A percentile compares a stretch with the other conserved stretches of the same genome.
phyloP scores from a whole-genome alignment of 2,888 invertebrate species.

The Camponotus fellah region DNA sequence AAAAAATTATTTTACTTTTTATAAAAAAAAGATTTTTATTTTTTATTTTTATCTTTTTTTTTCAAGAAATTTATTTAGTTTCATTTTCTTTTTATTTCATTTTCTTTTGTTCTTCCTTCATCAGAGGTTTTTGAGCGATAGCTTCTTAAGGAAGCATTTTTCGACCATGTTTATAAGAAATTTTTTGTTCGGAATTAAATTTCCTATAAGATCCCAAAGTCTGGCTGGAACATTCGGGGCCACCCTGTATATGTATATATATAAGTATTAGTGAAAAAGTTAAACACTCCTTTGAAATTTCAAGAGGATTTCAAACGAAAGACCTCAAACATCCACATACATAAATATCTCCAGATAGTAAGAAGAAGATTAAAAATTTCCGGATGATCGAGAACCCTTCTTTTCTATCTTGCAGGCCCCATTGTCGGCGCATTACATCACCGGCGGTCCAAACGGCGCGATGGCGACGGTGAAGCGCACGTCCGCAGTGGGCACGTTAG shows the following conservation, averaged over 20 bases:
- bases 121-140: too few species aligned
- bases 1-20: not conserved
- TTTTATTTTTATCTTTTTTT: too few species aligned
- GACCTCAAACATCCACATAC: not conserved
- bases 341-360: not conserved
- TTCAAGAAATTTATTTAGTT: too few species aligned
- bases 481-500: conserved; percentile 87
- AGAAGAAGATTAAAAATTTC: not conserved
- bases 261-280: not conserved
- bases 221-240: too few species aligned
- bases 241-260: too few species aligned
- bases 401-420: conserved; percentile 79
- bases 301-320: not conserved
- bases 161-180: too few species aligned
- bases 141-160: too few species aligned
- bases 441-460: conserved; percentile 87
- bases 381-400: not conserved
- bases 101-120: too few species aligned
- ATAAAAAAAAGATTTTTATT: not conserved
- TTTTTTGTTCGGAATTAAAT: too few species aligned
- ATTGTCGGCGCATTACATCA: conserved; percentile 84
- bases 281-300: not conserved
- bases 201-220: too few species aligned
- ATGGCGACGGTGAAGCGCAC: conserved; percentile 88
- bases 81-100: too few species aligned